Base-by-base conservation (phyloP, 2,888 invertebrate species). In the Leucophenga maculata region DNA sequence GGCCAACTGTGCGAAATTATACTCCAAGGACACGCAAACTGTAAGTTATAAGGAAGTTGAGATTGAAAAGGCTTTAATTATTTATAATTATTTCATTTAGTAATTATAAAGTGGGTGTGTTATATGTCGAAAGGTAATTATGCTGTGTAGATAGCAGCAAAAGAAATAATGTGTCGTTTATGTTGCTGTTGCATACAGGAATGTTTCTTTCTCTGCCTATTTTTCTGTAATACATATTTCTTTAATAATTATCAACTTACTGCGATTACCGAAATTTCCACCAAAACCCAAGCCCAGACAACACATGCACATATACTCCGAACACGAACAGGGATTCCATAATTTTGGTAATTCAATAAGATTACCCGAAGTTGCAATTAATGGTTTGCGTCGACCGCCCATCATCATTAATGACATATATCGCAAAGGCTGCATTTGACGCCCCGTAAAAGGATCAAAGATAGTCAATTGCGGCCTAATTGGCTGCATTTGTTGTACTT, bases 241-340 rank as follows among this genome's bases (percentile, higher is more conserved):
- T n/a, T n/a, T n/a, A n/a, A n/a, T n/a, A n/a, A n/a, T n/a, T n/a
- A n/a, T n/a, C n/a, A n/a, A 59, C 65, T 65, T 64, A 72, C 72
- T 31, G 8, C 66, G 69, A 20, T 80, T 74, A 20, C 73, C 74
- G 8, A 73, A 69, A n/a, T 20, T 50, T 3, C 67, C 71, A 0
- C 75, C 75, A 4, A 82, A 60, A 0, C 71, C 72, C 4, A 83
- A 4, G 9, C 80, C 82, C 67, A 82, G 11, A 50, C 84, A 83
- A 69, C 83, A 83, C 1, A 68, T 71, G 67, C 85, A 83, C 44
- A 14, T 16, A 31, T 60, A 75, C 4, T 77, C 73, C 50, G 73
- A 13, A 20, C 85, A 83, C 6, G 74, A 73, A 64, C 83, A 83
- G 0, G 75, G 78, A n/a, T 68, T 66, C 65, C 80, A 79, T 22